Base-by-base conservation (phyloP, 2,113 vertebrate species). In the Stigmatopora nigra region DNA sequence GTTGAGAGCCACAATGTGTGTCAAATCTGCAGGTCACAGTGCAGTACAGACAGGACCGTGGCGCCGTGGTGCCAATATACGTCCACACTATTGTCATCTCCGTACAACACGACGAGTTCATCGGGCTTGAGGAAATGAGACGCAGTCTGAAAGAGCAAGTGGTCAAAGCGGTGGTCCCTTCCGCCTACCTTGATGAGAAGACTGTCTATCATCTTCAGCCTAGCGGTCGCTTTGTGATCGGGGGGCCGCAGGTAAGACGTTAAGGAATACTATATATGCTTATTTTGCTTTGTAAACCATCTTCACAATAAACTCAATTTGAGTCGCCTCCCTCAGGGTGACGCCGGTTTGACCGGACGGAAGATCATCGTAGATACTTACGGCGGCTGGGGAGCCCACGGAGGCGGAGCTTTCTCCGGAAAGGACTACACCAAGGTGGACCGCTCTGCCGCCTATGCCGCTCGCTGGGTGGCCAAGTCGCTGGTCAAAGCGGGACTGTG, bases 351-450 rank as follows among this genome's bases (percentile, higher is more conserved):
- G 79, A 98, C 96, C 0, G 96, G 96, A 3, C 92, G 96, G 7
- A 98, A 98, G 85, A 96, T 98, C 86, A 96, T 97, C 16, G 95
- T 97, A 25, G 95, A 98, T 78, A 98, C 95, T 0, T 98, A 98
- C 0, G 95, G 95, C 0, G 95, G 95, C 8, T 97, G 95, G 95
- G 95, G 95, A 1, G 95, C 95, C 9, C 95, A 98, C 1, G 95
- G 95, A 0, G 96, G 96, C 0, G 96, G 96, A 1, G 95, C 96
- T 14, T 98, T 98, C 80, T 98, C 96, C 13, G 96, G 96, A 17
- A 98, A 98, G 81, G 96, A 98, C 86, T 98, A 96, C 86, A 97
- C 95, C 60, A 98, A 98, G 71, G 96, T 98, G 67, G 96, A 98
- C 69, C 93, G 96, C 41, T 98, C 96, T 0, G 96, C 95, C 2